Percentiles rank a stretch among this genome's conserved stretches.
Conservation (phyloP, 2,113 vertebrate genomes). For the Onychostruthus taczanowskii region DNA sequence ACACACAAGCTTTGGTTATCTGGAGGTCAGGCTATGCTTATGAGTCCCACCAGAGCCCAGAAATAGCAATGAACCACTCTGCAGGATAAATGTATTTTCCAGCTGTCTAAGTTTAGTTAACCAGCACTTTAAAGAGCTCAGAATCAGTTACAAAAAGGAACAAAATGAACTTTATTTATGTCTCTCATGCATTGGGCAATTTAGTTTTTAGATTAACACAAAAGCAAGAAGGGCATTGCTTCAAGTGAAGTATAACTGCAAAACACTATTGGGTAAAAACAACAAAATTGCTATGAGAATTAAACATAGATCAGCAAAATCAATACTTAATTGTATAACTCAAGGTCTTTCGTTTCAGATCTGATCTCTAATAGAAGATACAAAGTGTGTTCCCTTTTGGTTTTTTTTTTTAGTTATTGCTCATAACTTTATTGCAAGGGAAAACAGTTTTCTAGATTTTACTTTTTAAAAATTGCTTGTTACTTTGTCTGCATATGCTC, state of each 20-base stretch:
- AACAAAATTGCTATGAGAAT: slow-evolving; percentile 70
- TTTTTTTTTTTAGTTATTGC: slow-evolving; percentile 56
- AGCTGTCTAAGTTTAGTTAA: slow-evolving; percentile 56
- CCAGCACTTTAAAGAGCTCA: slow-evolving; percentile 46
- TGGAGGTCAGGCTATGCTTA: neutral
- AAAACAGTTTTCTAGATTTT: slow-evolving; percentile 49
- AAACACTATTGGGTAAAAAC: slow-evolving; percentile 57
- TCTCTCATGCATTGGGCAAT: slow-evolving; percentile 65
- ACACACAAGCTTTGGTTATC: neutral
- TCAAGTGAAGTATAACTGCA: slow-evolving; percentile 64
- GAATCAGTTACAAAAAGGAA: slow-evolving; percentile 35
- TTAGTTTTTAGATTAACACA: slow-evolving; percentile 71
- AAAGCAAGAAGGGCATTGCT: slow-evolving; percentile 46
- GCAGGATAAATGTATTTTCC: slow-evolving; percentile 52
- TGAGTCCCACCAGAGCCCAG: neutral
- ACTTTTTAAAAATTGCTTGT: slow-evolving; percentile 15
- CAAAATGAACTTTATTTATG: slow-evolving; percentile 66
- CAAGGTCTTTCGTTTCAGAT: slow-evolving; percentile 68
- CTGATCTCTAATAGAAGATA: slow-evolving; percentile 66
- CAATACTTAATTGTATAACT: slow-evolving; percentile 78
- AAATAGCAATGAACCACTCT: neutral
- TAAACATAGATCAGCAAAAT: slow-evolving; percentile 78
- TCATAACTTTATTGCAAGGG: slow-evolving; percentile 53
- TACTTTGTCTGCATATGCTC: slow-evolving; percentile 25
- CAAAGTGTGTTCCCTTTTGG: slow-evolving; percentile 54